A percentile compares a stretch with the other conserved stretches of the same genome.
phyloP scores from a whole-genome alignment of 2,113 vertebrate genomes.

The Monopterus albus region DNA sequence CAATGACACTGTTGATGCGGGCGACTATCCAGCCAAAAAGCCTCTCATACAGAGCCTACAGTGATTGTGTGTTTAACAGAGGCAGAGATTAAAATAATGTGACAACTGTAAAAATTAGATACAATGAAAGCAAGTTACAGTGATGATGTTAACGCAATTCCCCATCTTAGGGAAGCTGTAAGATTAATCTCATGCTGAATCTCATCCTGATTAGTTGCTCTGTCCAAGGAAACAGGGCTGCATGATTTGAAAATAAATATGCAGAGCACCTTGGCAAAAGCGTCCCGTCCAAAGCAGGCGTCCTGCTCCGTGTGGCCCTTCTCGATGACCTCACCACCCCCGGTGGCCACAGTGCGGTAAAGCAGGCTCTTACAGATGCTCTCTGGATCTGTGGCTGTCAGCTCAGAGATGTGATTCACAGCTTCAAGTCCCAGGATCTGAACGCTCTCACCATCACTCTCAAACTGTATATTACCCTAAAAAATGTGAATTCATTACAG shows the following conservation, averaged over 20 bases:
- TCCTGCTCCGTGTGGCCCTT: conserved; percentile 88
- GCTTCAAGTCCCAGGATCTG: conserved; percentile 58
- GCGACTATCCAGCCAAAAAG: conserved; percentile 93
- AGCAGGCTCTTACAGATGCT: conserved; percentile 82
- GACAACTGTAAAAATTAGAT: conserved; percentile 22
- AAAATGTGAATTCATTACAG: background rate
- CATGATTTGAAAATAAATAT: conserved; percentile 19
- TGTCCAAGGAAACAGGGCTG: background rate
- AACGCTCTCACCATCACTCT: conserved; percentile 77
- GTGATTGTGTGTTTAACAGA: no score
- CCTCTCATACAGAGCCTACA: conserved; percentile 92
- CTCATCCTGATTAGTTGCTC: background rate
- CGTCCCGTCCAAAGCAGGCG: conserved; percentile 88
- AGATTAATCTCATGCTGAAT: background rate
- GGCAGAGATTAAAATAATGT: background rate
- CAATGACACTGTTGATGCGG: conserved; percentile 89
- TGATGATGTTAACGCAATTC: conserved; percentile 8
- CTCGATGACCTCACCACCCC: conserved; percentile 90
- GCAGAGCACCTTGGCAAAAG: conserved; percentile 89
- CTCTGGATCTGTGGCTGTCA: conserved; percentile 76
- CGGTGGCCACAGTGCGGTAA: conserved; percentile 88
- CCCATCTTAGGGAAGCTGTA: background rate
- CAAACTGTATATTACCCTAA: conserved; percentile 89
- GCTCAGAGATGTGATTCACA: conserved; percentile 77
- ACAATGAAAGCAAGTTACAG: background rate